Conservation (phyloP, 2,797 vertebrate genomes). For the Pteropus rufus region DNA sequence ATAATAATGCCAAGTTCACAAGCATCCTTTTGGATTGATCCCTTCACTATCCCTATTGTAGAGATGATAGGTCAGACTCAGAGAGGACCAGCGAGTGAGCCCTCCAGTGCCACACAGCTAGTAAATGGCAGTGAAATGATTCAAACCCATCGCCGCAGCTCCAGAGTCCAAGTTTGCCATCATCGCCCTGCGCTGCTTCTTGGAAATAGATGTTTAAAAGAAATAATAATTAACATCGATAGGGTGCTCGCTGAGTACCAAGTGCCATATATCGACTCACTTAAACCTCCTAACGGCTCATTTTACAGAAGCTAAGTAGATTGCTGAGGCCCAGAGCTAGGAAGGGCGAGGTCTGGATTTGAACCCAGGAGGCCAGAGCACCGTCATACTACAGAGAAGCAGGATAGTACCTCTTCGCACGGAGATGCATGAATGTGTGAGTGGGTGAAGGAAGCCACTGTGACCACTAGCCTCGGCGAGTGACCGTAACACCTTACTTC, state of each 20-base stretch:
- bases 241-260: neutral
- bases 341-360: neutral
- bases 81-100: neutral
- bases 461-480: neutral
- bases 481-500: rapidly evolving
- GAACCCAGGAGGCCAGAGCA: neutral
- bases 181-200: neutral
- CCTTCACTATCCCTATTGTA: neutral
- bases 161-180: neutral
- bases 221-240: neutral
- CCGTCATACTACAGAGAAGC: rapidly evolving
- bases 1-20: neutral
- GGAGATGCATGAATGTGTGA: rapidly evolving
- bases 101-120: neutral
- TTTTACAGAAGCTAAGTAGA: neutral
- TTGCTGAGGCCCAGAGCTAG: neutral
- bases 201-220: neutral
- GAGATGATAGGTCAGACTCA: neutral
- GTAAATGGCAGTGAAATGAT: neutral
- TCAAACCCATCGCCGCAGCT: neutral
- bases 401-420: rapidly evolving
- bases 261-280: neutral
- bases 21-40: neutral
- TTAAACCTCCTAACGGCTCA: neutral
- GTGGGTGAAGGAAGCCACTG: neutral